Percentiles rank a stretch among this genome's conserved stretches.
phyloP scores from a whole-genome alignment of 1,140 invertebrate species.

The Heliothis virescens region DNA sequence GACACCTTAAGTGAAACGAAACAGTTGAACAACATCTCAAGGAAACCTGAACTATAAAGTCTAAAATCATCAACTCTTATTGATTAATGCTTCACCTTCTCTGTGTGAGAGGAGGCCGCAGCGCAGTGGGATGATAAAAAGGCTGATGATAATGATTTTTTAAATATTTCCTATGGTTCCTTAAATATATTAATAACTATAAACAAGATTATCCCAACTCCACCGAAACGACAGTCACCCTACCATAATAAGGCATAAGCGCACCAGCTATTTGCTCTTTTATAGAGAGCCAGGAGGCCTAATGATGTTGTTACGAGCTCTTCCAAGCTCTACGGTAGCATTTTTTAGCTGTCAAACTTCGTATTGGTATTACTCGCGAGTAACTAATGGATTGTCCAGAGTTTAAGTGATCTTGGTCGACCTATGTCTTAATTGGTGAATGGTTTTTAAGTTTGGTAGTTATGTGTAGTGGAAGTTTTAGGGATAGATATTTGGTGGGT shows the following conservation, averaged over 20 bases:
- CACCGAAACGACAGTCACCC: conserved; percentile 51
- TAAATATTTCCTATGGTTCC: no score
- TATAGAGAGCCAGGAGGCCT: conserved; percentile 59
- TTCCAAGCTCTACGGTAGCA: conserved; percentile 62
- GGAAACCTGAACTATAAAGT: no score
- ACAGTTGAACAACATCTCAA: no score
- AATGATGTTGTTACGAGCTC: conserved; percentile 69
- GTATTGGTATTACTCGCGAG: conserved; percentile 49
- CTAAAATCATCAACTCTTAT: no score
- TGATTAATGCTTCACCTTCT: no score
- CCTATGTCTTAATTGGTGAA: neutral
- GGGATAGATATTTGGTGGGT: no score
- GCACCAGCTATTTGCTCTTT: conserved; percentile 69
- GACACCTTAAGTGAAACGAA: no score
- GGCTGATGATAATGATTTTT: no score
- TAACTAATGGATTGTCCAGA: conserved; percentile 44
- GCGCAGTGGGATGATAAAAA: no score
- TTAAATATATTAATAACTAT: no score
- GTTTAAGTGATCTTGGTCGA: neutral
- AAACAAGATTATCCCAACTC: neutral
- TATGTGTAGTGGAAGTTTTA: no score
- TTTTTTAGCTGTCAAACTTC: conserved; percentile 66
- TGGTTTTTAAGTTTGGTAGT: neutral
- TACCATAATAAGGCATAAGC: conserved; percentile 70
- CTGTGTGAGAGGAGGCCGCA: no score